Evolutionary conservation across 1,140 invertebrate species (phyloP).

Genomic region (Sesamia nonagrioides): DNA sequence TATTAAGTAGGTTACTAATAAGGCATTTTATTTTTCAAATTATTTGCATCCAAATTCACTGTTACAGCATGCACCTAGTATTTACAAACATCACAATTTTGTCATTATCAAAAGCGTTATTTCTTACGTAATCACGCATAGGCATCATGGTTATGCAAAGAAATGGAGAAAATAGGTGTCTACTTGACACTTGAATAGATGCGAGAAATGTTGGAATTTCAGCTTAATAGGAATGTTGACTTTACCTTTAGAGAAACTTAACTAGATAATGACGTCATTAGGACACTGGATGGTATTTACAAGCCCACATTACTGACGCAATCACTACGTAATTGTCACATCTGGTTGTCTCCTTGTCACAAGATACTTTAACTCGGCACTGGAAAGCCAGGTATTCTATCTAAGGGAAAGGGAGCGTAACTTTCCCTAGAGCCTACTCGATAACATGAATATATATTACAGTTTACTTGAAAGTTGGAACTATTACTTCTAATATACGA

Average conservation of each 20-base stretch:
- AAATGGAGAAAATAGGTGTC: constrained; percentile 43
- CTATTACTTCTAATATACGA: not conserved
- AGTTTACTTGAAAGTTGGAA: constrained; percentile 23
- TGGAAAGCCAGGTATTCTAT: constrained; percentile 15
- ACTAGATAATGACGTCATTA: constrained; percentile 38
- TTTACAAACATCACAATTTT: constrained; percentile 25
- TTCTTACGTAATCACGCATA: constrained; percentile 38
- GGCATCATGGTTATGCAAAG: constrained; percentile 26
- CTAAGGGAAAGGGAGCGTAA: constrained; percentile 42
- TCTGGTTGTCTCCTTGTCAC: constrained; percentile 9
- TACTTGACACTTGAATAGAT: constrained; percentile 41
- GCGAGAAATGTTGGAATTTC: not conserved
- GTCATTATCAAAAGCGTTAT: constrained; percentile 22
- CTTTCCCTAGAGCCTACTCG: constrained; percentile 40
- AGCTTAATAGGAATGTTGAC: constrained; percentile 23
- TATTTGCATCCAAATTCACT: constrained; percentile 6
- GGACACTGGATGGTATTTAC: constrained; percentile 4
- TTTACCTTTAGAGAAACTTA: constrained; percentile 36
- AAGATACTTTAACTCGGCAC: constrained; percentile 26
- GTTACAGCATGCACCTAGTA: constrained; percentile 7
- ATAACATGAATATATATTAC: constrained; percentile 43
- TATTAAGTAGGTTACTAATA: no score
- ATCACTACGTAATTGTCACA: constrained; percentile 31
- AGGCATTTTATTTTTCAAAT: constrained; percentile 14
- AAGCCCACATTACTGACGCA: not conserved